These are phyloP conservation scores for Malacoraja senta DNA, from an alignment of 2,797 vertebrate species.

Conservation along the genomic window DNA sequence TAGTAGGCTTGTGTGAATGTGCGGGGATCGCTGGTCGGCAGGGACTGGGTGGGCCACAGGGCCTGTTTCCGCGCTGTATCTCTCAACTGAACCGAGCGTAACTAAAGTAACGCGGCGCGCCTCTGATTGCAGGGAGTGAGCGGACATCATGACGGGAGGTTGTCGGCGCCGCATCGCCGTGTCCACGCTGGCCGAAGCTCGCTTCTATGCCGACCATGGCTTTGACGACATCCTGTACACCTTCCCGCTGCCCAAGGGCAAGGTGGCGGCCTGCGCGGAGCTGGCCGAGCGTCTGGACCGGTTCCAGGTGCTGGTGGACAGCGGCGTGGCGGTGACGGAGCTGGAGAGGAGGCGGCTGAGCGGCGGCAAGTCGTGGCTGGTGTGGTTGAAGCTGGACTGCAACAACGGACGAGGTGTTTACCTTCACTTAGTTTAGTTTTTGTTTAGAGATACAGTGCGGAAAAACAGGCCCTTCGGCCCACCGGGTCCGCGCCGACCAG, in stretches of 20 bases:
- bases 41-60: too few species aligned
- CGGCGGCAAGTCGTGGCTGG: conserved; percentile 58
- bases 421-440: too few species aligned
- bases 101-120: too few species aligned
- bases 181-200: conserved; percentile 69
- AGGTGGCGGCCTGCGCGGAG: conserved; percentile 59
- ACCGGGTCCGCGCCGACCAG: too few species aligned
- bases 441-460: too few species aligned
- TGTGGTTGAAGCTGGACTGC: conserved; percentile 76
- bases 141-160: conserved; percentile 66
- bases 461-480: too few species aligned
- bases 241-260: conserved; percentile 63
- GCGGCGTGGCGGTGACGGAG: conserved; percentile 52
- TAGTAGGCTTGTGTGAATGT: too few species aligned
- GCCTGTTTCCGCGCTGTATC: too few species aligned
- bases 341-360: conserved; percentile 54
- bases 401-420: conserved; percentile 66
- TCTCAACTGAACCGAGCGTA: too few species aligned
- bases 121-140: conserved; percentile 58
- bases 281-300: conserved; percentile 60
- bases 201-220: conserved; percentile 64
- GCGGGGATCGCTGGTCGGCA: too few species aligned
- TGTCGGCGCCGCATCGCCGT: conserved; percentile 63
- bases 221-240: conserved; percentile 77
- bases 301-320: conserved; percentile 70